Conservation (phyloP, 2,797 vertebrate species). For the Microcaecilia unicolor region DNA sequence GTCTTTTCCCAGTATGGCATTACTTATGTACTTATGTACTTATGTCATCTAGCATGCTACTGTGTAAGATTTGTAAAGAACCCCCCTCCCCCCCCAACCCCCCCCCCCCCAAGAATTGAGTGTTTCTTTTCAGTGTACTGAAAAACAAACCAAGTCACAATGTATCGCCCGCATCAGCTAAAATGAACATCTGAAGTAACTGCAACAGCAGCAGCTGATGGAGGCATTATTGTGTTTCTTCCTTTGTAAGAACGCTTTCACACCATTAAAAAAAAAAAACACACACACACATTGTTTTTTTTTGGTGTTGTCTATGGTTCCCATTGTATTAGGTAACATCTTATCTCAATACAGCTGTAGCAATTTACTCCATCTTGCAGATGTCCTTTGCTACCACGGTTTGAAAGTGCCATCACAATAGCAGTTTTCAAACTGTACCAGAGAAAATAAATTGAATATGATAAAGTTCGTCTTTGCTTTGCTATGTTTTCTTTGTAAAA, state of each 20-base stretch:
- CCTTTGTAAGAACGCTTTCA: background rate
- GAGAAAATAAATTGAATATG: background rate
- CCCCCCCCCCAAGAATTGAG: conserved; percentile 1
- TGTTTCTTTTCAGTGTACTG: conserved; percentile 3
- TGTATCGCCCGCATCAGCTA: background rate
- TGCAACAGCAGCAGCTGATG: background rate
- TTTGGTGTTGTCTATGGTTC: background rate
- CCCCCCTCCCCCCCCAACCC: too few relatives aligned
- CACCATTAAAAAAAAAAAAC: background rate
- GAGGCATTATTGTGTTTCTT: background rate
- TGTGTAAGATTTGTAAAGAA: too few relatives aligned
- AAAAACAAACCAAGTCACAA: background rate
- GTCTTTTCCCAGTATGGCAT: too few relatives aligned
- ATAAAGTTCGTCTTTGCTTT: rapidly evolving
- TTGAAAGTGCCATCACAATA: background rate
- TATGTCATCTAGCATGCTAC: too few relatives aligned
- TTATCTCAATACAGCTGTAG: background rate
- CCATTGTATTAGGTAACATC: conserved; percentile 2
- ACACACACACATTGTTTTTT: background rate
- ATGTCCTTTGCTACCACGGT: background rate
- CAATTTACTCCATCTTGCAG: background rate
- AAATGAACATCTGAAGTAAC: background rate
- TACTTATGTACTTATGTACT: too few relatives aligned
- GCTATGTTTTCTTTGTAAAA: conserved; percentile 1
- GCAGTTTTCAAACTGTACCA: background rate